A percentile compares a stretch with the other conserved stretches of the same genome.
These are phyloP conservation scores for Anguilla marmorata DNA, from an alignment of 2,797 vertebrate genomes.

Conservation along the genomic window DNA sequence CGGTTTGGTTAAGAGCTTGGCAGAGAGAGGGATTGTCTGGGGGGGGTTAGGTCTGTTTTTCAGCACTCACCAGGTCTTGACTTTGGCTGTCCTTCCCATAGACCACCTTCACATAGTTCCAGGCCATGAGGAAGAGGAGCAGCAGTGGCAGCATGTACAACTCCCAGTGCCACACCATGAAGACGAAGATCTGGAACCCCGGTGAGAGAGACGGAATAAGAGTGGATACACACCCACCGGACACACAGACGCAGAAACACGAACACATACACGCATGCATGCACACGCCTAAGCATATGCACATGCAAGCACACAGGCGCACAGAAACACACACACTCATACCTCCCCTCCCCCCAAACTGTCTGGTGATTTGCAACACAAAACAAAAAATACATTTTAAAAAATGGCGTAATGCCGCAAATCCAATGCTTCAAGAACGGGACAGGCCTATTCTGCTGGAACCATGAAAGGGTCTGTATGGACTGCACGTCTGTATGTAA, in stretches of 20 bases:
- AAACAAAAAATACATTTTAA: not conserved
- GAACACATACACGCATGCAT: not conserved
- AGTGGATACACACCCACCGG: conserved; percentile 16
- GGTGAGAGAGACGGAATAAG: conserved; percentile 33
- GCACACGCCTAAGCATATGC: not conserved
- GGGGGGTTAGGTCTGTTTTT: not conserved
- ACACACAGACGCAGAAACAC: not conserved
- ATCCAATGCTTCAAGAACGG: not conserved
- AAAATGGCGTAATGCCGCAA: not conserved
- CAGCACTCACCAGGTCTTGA: conserved; percentile 81
- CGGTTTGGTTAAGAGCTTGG: not conserved
- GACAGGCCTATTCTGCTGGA: not conserved
- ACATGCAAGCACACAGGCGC: not conserved
- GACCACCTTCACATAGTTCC: conserved; percentile 80
- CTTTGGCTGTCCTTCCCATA: conserved; percentile 68
- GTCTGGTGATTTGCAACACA: not conserved
- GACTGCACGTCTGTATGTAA: not conserved
- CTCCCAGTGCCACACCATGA: conserved; percentile 89
- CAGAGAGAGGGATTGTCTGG: not conserved
- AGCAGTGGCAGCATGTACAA: conserved; percentile 92
- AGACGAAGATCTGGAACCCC: conserved; percentile 81
- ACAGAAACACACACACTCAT: not conserved
- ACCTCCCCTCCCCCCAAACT: not conserved
- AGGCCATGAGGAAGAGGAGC: conserved; percentile 81
- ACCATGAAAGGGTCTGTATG: not conserved